Conservation (phyloP, 2,797 vertebrate species). For the Dicrostonyx torquatus region DNA sequence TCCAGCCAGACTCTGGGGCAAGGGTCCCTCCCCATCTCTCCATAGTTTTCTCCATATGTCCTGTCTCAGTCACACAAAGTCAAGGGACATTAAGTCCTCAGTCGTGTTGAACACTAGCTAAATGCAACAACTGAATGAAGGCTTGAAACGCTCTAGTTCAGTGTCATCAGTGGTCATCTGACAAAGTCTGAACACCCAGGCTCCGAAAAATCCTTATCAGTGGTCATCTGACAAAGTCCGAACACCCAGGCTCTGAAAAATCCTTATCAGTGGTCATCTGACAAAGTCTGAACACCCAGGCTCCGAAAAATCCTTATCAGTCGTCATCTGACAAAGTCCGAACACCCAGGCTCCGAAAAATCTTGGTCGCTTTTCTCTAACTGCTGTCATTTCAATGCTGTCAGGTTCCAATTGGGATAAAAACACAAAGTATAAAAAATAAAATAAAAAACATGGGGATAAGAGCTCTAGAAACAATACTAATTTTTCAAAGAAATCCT, state of each 20-base stretch:
- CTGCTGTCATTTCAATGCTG: neutral
- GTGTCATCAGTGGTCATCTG: neutral
- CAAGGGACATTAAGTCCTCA: slow-evolving; percentile 13
- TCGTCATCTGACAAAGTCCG: neutral
- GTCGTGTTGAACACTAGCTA: neutral
- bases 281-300: neutral
- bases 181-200: neutral
- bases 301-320: no score
- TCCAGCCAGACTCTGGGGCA: neutral
- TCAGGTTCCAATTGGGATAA: neutral
- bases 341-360: neutral
- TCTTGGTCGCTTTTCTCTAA: neutral
- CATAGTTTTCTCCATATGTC: neutral
- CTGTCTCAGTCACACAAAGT: neutral
- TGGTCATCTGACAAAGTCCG: neutral
- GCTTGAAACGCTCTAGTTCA: neutral
- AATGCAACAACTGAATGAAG: neutral
- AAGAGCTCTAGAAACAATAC: slow-evolving; percentile 6
- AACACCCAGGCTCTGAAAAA: no score
- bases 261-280: neutral
- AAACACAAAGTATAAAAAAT: neutral
- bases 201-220: neutral
- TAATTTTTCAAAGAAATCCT: slow-evolving; percentile 30
- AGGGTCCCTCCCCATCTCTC: neutral
- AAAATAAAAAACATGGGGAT: neutral